These are phyloP conservation scores for Dicrurus megarhynchus DNA, from an alignment of 2,113 vertebrate species.

Conservation along the genomic window DNA sequence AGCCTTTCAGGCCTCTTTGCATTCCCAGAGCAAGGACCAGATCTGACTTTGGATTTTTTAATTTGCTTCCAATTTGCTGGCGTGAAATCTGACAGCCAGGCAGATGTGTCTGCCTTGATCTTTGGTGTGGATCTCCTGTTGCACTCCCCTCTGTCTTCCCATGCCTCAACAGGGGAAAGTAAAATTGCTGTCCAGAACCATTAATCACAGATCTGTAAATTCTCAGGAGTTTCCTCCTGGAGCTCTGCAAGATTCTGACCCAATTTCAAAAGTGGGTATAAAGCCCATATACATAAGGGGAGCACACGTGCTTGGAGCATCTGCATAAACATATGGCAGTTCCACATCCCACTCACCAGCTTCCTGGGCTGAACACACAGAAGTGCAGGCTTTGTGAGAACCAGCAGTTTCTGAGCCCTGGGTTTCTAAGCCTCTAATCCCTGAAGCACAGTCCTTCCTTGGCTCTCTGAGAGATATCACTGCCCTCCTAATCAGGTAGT, in stretches of 20 bases:
- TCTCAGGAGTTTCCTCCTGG: not conserved
- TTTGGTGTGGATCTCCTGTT: not conserved
- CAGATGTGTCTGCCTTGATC: slow-evolving; percentile 17
- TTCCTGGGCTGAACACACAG: slow-evolving; percentile 9
- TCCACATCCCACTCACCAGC: slow-evolving; percentile 32
- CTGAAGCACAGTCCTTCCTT: not conserved
- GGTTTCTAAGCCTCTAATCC: not conserved
- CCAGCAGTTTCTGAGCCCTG: not conserved
- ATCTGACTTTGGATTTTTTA: not conserved
- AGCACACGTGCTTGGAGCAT: slow-evolving; percentile 25
- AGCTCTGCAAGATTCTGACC: not conserved
- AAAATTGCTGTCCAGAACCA: not conserved
- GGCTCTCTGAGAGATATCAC: not conserved
- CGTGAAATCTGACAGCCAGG: not conserved
- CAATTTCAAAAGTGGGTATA: not conserved
- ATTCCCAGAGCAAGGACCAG: not conserved
- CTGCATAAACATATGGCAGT: slow-evolving; percentile 45
- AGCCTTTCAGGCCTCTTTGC: not conserved
- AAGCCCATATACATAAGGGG: not conserved
- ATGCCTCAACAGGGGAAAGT: not conserved
- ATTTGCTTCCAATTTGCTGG: slow-evolving; percentile 3
- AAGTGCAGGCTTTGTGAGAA: slow-evolving; percentile 12
- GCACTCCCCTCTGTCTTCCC: not conserved
- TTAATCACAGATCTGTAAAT: not conserved
- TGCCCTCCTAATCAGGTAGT: not conserved